Base-by-base conservation (phyloP, 2,113 vertebrate species). In the Ptyas mucosa region DNA sequence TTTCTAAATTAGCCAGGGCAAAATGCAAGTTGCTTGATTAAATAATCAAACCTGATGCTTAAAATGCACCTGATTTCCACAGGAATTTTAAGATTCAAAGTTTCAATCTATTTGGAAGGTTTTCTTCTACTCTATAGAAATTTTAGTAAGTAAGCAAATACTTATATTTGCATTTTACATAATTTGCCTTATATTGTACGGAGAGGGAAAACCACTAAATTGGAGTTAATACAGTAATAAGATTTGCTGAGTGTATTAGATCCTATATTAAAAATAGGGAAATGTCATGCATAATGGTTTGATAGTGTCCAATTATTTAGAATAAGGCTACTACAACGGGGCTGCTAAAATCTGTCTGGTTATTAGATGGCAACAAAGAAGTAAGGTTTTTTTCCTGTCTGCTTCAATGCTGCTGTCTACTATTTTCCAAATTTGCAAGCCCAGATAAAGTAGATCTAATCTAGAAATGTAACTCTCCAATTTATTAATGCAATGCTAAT, bases 21-120 rank as follows among this genome's bases (percentile, higher is more conserved):
- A 98, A 98, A 98, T 97, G 98, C 96, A 97, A 97, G 97, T 97
- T 97, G 97, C 97, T 97, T 98, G 98, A 98, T 98, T 98, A 98
- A 98, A 98, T 98, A 98, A 98, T 98, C 97, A 98, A 97, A 97
- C 95, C 93, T 96, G 97, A 97, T 97, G 97, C 97, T 98, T 98
- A 97, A 98, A 98, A 98, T 97, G 97, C 97, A 97, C 96, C 98
- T 98, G 97, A 98, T 97, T 98, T 98, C 97, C 94, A 97, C 94
- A 90, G 96, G 97, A 98, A 98, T 98, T 97, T 97, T 97, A 97
- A 98, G 97, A 97, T 97, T 96, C 92, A 93, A 96, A 97, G 94
- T 96, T 95, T 94, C 93, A 96, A 94, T 97, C 95, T 97, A 96
- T 97, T 96, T 96, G 14, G 89, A 89, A 93, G 90, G 91, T 92